These are phyloP conservation scores for Agrotis segetum DNA, from an alignment of 2,888 invertebrate genomes.

Conservation along the genomic window DNA sequence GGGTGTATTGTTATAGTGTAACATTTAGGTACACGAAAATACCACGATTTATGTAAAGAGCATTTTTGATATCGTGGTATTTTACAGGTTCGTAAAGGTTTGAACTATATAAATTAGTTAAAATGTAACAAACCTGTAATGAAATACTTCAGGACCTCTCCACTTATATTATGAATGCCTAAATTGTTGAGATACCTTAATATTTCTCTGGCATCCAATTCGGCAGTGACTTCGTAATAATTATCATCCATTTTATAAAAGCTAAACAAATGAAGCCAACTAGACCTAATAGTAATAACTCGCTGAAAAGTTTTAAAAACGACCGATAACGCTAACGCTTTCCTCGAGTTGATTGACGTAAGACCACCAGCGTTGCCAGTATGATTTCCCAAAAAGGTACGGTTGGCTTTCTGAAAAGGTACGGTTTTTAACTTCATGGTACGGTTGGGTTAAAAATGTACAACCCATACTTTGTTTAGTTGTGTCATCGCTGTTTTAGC, in stretches of 20 bases:
- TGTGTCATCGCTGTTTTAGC: too few species aligned
- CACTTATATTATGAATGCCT: slow-evolving; percentile 94
- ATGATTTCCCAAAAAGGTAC: too few species aligned
- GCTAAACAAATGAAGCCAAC: slow-evolving; percentile 7
- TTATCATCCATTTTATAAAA: slow-evolving; percentile 71
- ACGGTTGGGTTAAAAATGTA: too few species aligned
- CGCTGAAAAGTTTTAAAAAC: slow-evolving; percentile 36
- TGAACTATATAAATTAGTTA: background rate
- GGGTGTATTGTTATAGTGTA: background rate
- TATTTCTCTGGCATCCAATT: slow-evolving; percentile 94
- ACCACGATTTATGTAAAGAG: background rate
- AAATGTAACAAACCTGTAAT: slow-evolving; percentile 92
- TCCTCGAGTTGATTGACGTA: too few species aligned
- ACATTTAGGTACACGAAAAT: slow-evolving; percentile 1
- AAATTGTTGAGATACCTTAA: slow-evolving; percentile 94
- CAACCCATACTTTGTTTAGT: too few species aligned
- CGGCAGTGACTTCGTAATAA: slow-evolving; percentile 82
- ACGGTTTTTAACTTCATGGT: too few species aligned
- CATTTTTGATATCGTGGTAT: too few species aligned
- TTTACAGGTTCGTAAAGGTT: too few species aligned
- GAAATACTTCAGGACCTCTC: slow-evolving; percentile 94
- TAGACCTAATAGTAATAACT: slow-evolving; percentile 4
- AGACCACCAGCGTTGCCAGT: too few species aligned
- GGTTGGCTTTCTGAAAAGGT: too few species aligned
- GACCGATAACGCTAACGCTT: slow-evolving; percentile 17